phyloP scores from a whole-genome alignment of 1,140 invertebrate genomes.

The Meloidogyne floridensis region DNA sequence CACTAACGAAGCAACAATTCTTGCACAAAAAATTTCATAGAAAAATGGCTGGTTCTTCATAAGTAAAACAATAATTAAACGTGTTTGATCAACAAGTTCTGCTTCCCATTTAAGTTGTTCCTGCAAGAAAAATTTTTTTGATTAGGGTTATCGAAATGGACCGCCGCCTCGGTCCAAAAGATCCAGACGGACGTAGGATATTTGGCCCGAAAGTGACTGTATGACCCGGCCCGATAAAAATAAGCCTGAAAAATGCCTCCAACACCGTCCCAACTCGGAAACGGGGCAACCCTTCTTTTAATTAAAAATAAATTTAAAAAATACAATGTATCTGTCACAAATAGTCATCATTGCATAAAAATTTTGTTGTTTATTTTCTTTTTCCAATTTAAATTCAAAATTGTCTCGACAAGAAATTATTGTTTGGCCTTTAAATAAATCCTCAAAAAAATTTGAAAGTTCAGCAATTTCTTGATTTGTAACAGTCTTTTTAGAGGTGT shows the following conservation, averaged over 20 bases:
- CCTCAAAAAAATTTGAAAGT: slow-evolving; percentile 11
- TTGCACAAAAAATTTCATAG: slow-evolving; percentile 29
- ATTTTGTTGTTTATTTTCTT: slow-evolving; percentile 16
- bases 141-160: no score
- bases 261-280: no score
- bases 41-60: neutral
- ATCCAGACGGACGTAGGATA: no score
- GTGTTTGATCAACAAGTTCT: slow-evolving; percentile 22
- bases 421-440: neutral
- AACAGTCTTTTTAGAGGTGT: slow-evolving; percentile 1
- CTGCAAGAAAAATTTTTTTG: slow-evolving; percentile 10
- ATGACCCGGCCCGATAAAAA: neutral
- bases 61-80: slow-evolving; percentile 4
- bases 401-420: slow-evolving; percentile 7
- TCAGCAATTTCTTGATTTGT: slow-evolving; percentile 11
- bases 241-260: neutral
- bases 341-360: slow-evolving; percentile 23
- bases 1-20: slow-evolving; percentile 14
- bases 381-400: slow-evolving; percentile 7
- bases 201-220: no score
- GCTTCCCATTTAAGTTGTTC: slow-evolving; percentile 27
- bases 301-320: neutral
- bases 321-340: slow-evolving; percentile 27
- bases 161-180: no score
- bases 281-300: no score